Evolutionary conservation across 2,888 invertebrate species (phyloP).

Genomic region (Cephus pulcher): DNA sequence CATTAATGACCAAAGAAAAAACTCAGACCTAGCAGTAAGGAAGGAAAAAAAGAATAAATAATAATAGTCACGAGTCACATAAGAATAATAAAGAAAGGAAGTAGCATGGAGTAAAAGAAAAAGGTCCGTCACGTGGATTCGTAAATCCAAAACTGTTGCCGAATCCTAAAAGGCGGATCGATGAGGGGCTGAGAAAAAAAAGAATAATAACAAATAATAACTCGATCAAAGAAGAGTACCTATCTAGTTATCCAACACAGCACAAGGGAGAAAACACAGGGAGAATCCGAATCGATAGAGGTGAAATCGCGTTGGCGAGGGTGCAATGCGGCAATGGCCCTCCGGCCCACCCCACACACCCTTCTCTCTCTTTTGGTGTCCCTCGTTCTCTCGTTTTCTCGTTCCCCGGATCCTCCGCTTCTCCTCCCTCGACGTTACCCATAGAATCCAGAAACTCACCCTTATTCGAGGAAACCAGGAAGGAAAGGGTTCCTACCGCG

Average conservation of each 20-base stretch:
- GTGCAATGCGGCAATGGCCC: constrained; percentile 53
- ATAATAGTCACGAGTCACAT: neutral
- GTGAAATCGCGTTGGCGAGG: constrained; percentile 51
- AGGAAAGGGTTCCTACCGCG: constrained; percentile 5
- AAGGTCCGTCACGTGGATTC: neutral
- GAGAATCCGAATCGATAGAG: constrained; percentile 54
- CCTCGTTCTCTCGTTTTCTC: constrained; percentile 5
- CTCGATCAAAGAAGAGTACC: constrained; percentile 25
- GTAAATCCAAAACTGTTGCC: neutral
- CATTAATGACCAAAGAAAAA: neutral
- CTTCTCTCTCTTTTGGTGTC: neutral
- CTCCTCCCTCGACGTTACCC: constrained; percentile 6
- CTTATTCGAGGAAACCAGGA: constrained; percentile 3
- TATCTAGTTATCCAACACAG: constrained; percentile 46
- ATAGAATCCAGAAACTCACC: constrained; percentile 5
- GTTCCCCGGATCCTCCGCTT: constrained; percentile 1
- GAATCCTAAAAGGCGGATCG: constrained; percentile 1
- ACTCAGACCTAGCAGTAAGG: neutral
- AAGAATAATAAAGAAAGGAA: neutral
- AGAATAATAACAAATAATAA: constrained; percentile 1
- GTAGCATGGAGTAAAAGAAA: neutral
- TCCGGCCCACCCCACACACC: constrained; percentile 1
- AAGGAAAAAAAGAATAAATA: neutral
- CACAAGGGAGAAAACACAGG: constrained; percentile 32
- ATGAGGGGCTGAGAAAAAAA: constrained; percentile 11